These are phyloP conservation scores for Drosophila rellima DNA, from an alignment of 2,888 invertebrate genomes.

Conservation along the genomic window DNA sequence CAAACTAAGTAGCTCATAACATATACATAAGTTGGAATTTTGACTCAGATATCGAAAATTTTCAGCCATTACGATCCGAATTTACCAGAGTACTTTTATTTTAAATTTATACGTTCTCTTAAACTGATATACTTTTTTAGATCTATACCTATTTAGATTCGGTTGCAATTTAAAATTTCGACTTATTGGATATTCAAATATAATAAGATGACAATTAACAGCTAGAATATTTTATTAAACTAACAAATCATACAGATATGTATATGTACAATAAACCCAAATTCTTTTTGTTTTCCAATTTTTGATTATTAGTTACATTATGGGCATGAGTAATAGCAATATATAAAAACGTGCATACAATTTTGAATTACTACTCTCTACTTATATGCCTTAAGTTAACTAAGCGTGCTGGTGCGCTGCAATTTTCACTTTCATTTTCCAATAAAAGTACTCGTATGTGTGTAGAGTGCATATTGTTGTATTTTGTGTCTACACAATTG, in stretches of 20 bases:
- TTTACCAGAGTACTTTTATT: no score
- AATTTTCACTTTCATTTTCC: constrained; percentile 54
- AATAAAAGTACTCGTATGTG: constrained; percentile 3
- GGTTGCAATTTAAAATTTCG: no score
- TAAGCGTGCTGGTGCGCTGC: constrained; percentile 4
- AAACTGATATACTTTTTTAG: no score
- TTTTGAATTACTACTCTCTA: constrained; percentile 24
- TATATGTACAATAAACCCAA: no score
- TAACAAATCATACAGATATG: no score
- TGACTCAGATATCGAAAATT: neutral
- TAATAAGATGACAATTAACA: no score
- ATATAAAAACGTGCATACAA: constrained; percentile 41
- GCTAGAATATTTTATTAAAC: no score
- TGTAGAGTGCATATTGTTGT: constrained; percentile 5
- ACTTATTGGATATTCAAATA: no score
- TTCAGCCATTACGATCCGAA: neutral
- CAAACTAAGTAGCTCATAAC: neutral
- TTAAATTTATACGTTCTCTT: no score
- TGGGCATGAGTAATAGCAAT: constrained; percentile 13
- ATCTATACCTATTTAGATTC: no score
- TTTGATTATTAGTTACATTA: constrained; percentile 8
- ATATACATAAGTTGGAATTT: neutral
- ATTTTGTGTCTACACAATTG: constrained; percentile 5
- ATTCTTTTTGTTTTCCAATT: neutral
- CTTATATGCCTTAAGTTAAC: constrained; percentile 10